Conservation (phyloP, 2,113 vertebrate species). For the Nothocercus nigrocapillus region DNA sequence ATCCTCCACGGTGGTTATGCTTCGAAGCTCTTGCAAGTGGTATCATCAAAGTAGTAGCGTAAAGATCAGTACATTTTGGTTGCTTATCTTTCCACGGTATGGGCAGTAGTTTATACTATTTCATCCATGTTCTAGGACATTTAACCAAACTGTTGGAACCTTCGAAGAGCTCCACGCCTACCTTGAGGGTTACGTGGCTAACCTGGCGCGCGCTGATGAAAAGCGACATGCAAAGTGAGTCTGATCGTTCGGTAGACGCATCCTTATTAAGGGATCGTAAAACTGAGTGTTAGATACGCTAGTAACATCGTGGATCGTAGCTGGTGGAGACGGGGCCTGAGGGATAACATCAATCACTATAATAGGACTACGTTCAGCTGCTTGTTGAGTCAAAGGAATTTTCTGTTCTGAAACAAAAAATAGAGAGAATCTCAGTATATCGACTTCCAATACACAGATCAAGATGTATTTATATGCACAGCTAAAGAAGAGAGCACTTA, state of each 20-base stretch:
- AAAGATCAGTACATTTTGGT: background rate
- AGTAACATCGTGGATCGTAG: background rate
- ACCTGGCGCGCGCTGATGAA: slow-evolving; percentile 85
- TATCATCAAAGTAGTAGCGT: background rate
- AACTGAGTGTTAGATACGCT: background rate
- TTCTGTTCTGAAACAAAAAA: background rate
- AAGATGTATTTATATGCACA: background rate
- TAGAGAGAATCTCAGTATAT: background rate
- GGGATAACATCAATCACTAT: background rate
- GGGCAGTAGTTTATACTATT: background rate
- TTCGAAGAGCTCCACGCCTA: slow-evolving; percentile 92
- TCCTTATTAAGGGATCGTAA: background rate
- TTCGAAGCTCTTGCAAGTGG: background rate
- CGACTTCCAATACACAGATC: background rate
- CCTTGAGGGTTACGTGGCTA: slow-evolving; percentile 89
- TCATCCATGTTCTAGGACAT: slow-evolving; percentile 79
- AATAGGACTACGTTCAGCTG: background rate
- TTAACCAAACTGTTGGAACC: slow-evolving; percentile 93
- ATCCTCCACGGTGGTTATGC: background rate
- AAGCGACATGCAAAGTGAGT: slow-evolving; percentile 84
- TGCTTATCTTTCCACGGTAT: background rate
- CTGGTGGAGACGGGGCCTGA: background rate
- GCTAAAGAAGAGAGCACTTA: background rate
- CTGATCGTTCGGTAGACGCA: background rate
- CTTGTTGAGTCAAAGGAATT: background rate